These are phyloP conservation scores for Coelogynopora nodosa DNA, from an alignment of 2,888 invertebrate species.

Conservation along the genomic window DNA sequence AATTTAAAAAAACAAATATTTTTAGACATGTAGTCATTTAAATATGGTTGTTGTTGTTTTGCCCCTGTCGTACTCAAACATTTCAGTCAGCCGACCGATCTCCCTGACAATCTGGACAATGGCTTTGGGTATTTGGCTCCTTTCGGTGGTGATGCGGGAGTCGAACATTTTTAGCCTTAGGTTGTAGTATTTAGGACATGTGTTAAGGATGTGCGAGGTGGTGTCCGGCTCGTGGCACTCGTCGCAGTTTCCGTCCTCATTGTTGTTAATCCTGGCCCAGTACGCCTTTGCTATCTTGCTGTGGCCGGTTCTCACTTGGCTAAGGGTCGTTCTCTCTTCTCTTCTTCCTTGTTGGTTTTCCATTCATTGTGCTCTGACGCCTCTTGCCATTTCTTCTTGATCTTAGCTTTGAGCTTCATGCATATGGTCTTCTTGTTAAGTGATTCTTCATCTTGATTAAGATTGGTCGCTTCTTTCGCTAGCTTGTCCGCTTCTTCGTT, in stretches of 20 bases:
- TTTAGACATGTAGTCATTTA: no score
- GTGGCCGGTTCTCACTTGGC: not conserved
- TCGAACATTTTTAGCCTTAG: not conserved
- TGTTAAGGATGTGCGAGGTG: not conserved
- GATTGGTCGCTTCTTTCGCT: not conserved
- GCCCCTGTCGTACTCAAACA: not conserved
- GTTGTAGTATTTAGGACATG: not conserved
- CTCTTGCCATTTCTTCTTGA: not conserved
- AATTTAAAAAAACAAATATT: no score
- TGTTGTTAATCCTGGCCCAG: not conserved
- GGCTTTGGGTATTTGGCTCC: not conserved
- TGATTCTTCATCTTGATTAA: not conserved
- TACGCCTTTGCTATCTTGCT: not conserved
- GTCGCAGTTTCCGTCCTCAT: not conserved
- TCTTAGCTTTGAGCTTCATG: not conserved
- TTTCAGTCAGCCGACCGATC: not conserved
- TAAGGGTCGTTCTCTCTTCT: not conserved
- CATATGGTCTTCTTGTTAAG: not conserved
- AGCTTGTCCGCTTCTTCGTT: not conserved
- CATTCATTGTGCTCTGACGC: no score
- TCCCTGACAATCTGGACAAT: not conserved
- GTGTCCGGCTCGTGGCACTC: not conserved
- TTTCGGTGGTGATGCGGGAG: not conserved
- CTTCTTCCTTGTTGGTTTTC: no score
- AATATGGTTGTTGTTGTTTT: not conserved